phyloP scores from a whole-genome alignment of 1,140 invertebrate genomes.

The Sinonovacula constricta region DNA sequence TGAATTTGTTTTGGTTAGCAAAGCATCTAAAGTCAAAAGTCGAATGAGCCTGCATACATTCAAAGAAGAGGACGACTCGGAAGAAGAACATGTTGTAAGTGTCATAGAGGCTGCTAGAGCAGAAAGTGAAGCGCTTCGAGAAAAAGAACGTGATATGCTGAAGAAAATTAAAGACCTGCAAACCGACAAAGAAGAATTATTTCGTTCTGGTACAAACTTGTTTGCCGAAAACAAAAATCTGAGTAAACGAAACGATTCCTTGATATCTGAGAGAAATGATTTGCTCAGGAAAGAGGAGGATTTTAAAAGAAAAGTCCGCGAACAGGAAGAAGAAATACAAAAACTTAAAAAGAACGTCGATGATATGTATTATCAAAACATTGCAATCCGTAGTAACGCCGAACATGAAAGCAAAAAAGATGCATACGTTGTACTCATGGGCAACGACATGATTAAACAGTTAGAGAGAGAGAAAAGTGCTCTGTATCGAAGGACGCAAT shows the following conservation, averaged over 20 bases:
- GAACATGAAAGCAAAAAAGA: constrained; percentile 31
- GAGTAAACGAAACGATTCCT: constrained; percentile 16
- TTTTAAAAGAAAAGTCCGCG: constrained; percentile 24
- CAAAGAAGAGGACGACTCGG: constrained; percentile 43
- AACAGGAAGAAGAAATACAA: constrained; percentile 43
- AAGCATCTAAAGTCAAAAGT: constrained; percentile 7
- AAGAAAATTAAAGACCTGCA: constrained; percentile 29
- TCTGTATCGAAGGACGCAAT: constrained; percentile 33
- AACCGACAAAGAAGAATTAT: constrained; percentile 45
- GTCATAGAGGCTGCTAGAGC: constrained; percentile 25
- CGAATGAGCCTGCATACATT: neutral
- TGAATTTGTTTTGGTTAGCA: constrained; percentile 47
- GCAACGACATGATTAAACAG: constrained; percentile 43
- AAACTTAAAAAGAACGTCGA: constrained; percentile 42
- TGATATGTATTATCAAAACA: constrained; percentile 47
- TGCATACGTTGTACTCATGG: constrained; percentile 45
- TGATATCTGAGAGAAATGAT: constrained; percentile 13
- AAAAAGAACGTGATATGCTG: constrained; percentile 14
- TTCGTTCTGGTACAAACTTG: constrained; percentile 38
- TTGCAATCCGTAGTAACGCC: constrained; percentile 37
- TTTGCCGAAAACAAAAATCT: constrained; percentile 42
- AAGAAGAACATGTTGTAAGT: constrained; percentile 36
- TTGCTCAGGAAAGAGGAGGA: constrained; percentile 33
- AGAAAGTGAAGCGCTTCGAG: constrained; percentile 26
- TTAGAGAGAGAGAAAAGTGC: constrained; percentile 41